Base-by-base conservation (phyloP, 2,113 vertebrate genomes). In the Lynx canadensis region DNA sequence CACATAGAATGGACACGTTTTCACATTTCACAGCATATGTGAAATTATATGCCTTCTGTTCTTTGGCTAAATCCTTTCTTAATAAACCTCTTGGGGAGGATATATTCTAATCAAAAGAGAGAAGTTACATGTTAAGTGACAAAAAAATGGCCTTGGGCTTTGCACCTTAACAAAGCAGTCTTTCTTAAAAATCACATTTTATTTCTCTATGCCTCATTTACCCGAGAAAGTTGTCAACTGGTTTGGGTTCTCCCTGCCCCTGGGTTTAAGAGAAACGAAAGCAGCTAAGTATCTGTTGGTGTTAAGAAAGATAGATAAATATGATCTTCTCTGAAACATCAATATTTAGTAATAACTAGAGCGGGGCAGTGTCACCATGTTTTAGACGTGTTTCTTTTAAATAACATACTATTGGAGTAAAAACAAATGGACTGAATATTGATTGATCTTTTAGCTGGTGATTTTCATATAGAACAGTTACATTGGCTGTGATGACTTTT, bases 71-170 rank as follows among this genome's bases (percentile, higher is more conserved):
- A 76, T 78, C 50, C 1, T 83, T 31, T 68, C 29, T 45, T 84
- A 95, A 86, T 84, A 41, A 88, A 90, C 31, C 55, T 90, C 52
- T 78, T 14, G 82, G 16, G 68, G n/a, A 5, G 73, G 31, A 63
- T 60, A n/a, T 85, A 71, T 78, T 65, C 14, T 69, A 82, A 69
- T 60, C 16, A 89, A 82, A 94, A 97, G 85, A 60, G 55, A 93
- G 71, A 38, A 38, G 29, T 55, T 33, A 65, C 8, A 63, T 89
- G 50, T 66, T 91, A 86, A 73, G 25, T 65, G 52, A 94, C 87
- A 83, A 65, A 55, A 96, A 87, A 95, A 79, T 38, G 76, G 0
- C 11, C 0, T 66, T 21, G 80, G 60, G 60, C 15, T 25, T 66
- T 95, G 5, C 60, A n/a, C 7, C 4, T 83, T 91, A 89, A 84